Percentiles rank a stretch among this genome's conserved stretches.
These are phyloP conservation scores for Hepsetus odoe DNA, from an alignment of 2,113 vertebrate genomes.

Conservation along the genomic window DNA sequence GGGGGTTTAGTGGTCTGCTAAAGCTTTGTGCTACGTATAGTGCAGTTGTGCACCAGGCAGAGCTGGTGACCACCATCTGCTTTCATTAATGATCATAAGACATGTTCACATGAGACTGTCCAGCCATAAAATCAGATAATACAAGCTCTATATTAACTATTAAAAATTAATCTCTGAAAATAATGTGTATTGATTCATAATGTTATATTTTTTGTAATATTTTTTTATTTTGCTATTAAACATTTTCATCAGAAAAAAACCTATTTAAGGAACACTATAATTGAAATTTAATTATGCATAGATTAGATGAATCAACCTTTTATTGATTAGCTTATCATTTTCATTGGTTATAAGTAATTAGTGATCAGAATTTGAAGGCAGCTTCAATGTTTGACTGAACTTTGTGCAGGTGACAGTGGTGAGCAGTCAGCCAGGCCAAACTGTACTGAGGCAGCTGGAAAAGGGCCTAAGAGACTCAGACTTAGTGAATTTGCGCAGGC, in stretches of 20 bases:
- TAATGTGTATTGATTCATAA: no score
- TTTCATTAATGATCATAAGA: conserved; percentile 27
- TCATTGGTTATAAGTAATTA: not conserved
- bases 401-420: conserved; percentile 83
- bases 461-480: conserved; percentile 78
- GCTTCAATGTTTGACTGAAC: not conserved
- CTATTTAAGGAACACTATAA: no score
- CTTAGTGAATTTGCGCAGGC: conserved; percentile 76
- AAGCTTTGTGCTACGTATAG: conserved; percentile 8
- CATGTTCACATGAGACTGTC: not conserved
- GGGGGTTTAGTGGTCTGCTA: not conserved
- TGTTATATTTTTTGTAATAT: no score
- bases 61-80: conserved; percentile 8
- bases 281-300: no score
- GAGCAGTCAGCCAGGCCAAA: conserved; percentile 78
- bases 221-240: no score
- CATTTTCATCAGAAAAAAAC: no score
- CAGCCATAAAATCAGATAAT: not conserved
- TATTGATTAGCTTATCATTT: not conserved
- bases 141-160: conserved; percentile 25
- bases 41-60: conserved; percentile 20
- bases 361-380: not conserved
- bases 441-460: conserved; percentile 79
- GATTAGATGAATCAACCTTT: no score
- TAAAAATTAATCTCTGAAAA: no score